These are phyloP conservation scores for Calonectris borealis DNA, from an alignment of 2,113 vertebrate species.

Conservation along the genomic window DNA sequence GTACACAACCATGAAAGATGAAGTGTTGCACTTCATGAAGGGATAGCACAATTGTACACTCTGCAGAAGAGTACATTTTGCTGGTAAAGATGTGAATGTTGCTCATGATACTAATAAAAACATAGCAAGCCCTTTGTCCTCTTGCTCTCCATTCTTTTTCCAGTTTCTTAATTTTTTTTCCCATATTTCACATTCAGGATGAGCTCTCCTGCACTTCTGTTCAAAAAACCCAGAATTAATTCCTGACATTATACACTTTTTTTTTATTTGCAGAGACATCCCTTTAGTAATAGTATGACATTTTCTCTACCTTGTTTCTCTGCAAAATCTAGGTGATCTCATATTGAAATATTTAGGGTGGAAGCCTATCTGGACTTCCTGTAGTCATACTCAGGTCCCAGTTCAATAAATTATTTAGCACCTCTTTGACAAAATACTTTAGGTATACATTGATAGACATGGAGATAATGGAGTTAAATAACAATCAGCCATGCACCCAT, in stretches of 20 bases:
- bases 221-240: background rate
- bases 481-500: background rate
- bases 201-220: background rate
- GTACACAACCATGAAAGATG: background rate
- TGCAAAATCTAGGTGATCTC: background rate
- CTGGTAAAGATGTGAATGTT: background rate
- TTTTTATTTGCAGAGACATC: background rate
- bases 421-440: background rate
- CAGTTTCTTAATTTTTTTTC: background rate
- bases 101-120: background rate
- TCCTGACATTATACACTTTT: background rate
- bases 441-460: background rate
- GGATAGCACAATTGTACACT: background rate
- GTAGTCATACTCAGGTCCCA: background rate
- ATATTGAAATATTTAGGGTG: background rate
- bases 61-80: background rate
- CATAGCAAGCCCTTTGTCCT: background rate
- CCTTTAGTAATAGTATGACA: background rate
- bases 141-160: background rate
- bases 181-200: background rate
- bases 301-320: background rate
- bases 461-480: background rate
- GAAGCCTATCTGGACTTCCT: background rate
- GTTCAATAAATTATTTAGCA: background rate
- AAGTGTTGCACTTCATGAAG: background rate